These are phyloP conservation scores for Ceratoteleas bidentatus DNA, from an alignment of 1,140 invertebrate species.

Conservation along the genomic window DNA sequence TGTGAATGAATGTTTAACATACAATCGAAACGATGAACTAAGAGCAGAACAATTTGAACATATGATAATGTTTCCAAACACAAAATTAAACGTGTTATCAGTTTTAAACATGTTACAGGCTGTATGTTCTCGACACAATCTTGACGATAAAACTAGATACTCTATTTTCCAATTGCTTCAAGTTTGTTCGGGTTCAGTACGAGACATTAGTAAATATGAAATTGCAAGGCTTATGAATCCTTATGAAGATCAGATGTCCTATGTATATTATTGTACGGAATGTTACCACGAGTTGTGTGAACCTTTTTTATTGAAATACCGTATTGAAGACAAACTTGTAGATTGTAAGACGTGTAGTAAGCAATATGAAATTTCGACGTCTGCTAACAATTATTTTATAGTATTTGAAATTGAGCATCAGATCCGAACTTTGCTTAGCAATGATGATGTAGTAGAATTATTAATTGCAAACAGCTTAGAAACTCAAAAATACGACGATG, in stretches of 20 bases:
- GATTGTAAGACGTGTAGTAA: not conserved
- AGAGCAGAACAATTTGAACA: conserved; percentile 1
- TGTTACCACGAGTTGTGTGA: not conserved
- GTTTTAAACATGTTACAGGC: conserved; percentile 14
- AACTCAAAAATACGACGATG: not conserved
- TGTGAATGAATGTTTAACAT: not conserved
- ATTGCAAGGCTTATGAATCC: conserved; percentile 1
- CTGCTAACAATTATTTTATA: conserved; percentile 2
- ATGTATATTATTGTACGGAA: conserved; percentile 3
- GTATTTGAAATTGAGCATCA: not conserved
- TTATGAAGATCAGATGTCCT: not conserved
- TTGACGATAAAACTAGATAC: conserved; percentile 1
- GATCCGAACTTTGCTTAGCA: not conserved
- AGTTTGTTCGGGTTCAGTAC: not conserved
- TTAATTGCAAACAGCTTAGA: not conserved
- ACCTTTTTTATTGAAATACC: not conserved
- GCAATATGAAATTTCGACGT: conserved; percentile 3
- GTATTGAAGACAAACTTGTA: not conserved
- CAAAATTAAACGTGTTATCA: conserved; percentile 1
- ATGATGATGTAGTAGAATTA: not conserved
- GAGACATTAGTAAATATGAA: conserved; percentile 7
- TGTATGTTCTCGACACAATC: not conserved
- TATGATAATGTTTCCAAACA: conserved; percentile 1
- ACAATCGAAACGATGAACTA: not conserved
- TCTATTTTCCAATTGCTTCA: conserved; percentile 7